Evolutionary conservation across 2,888 invertebrate genomes (phyloP), one percentile per base, ranked within the genome.

Genomic region (Cartodere bifasciata): DNA sequence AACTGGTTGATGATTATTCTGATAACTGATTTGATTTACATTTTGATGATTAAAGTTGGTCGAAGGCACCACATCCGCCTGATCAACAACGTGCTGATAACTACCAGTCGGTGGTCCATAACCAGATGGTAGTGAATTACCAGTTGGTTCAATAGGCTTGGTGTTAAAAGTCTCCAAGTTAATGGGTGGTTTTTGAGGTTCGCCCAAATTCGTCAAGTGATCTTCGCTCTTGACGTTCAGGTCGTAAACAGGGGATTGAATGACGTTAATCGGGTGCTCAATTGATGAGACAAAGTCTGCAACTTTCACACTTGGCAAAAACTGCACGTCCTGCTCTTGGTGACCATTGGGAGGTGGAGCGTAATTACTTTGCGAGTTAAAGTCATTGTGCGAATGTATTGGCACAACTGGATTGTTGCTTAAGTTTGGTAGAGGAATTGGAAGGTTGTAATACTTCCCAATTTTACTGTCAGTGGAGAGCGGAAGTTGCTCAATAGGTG

Each of bases 191-290:
- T n/a, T n/a, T n/a, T n/a, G n/a, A n/a, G n/a, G n/a, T n/a, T n/a
- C n/a, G n/a, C n/a, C n/a, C n/a, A n/a, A n/a, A n/a, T n/a, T n/a
- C n/a, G n/a, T n/a, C n/a, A n/a, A n/a, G n/a, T n/a, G n/a, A n/a
- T n/a, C n/a, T 31, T 44, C 38, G 31, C 47, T 37, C 23, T 41
- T 48, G 4, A 59, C 49, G 29, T 66, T 64, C 23, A 76, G 58
- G 45, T 78, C 78, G 31, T 75, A 64, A n/a, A 75, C 47, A 11
- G 78, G 75, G 10, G 84, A 72, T 45, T 80, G 73, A 34, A 80
- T 68, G 31, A 74, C 67, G 41, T 76, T 75, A 23, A 77, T 67
- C 6, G 82, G 78, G 53, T 80, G 77, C 42, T 80, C 77, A 23
- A 81, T 64, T 2, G 78, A 75, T 23, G 79, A 74, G 1, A 78